A percentile compares a stretch with the other conserved stretches of the same genome.
phyloP scores from a whole-genome alignment of 2,113 vertebrate genomes.

The Anthoscopus minutus region DNA sequence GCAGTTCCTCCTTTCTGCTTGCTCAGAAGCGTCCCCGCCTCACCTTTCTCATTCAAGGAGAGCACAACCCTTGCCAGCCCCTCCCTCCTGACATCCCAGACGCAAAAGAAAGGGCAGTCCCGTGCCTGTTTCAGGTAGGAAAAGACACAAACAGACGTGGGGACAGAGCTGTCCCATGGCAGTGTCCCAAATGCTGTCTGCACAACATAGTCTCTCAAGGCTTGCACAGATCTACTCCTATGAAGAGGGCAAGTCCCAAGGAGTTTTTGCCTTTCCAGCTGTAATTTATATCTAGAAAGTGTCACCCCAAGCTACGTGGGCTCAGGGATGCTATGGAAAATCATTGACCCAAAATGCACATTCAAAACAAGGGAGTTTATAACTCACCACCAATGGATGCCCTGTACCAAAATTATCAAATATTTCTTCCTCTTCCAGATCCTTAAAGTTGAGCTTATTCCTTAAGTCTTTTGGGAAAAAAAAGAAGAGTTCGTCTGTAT shows the following conservation, averaged over 20 bases:
- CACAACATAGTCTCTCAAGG: not conserved
- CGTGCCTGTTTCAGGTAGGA: not conserved
- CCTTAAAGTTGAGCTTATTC: not conserved
- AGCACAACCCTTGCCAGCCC: not conserved
- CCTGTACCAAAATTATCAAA: not conserved
- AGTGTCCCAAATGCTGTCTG: not conserved
- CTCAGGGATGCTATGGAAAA: not conserved
- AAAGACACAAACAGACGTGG: accelerated
- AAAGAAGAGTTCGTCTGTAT: not conserved
- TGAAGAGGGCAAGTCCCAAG: not conserved
- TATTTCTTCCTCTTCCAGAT: not conserved
- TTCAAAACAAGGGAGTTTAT: not conserved
- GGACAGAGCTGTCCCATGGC: not conserved
- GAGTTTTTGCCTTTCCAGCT: not conserved
- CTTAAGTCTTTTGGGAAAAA: not conserved
- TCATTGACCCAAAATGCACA: not conserved
- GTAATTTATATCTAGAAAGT: not conserved
- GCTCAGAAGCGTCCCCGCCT: not conserved
- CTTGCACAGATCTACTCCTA: not conserved
- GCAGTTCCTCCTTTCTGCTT: not conserved
- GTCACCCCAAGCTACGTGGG: accelerated
- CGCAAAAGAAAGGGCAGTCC: not conserved
- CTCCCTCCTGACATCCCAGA: not conserved
- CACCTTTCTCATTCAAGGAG: not conserved
- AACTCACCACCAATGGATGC: not conserved